phyloP scores from a whole-genome alignment of 2,797 vertebrate genomes.

The Staurois parvus region DNA sequence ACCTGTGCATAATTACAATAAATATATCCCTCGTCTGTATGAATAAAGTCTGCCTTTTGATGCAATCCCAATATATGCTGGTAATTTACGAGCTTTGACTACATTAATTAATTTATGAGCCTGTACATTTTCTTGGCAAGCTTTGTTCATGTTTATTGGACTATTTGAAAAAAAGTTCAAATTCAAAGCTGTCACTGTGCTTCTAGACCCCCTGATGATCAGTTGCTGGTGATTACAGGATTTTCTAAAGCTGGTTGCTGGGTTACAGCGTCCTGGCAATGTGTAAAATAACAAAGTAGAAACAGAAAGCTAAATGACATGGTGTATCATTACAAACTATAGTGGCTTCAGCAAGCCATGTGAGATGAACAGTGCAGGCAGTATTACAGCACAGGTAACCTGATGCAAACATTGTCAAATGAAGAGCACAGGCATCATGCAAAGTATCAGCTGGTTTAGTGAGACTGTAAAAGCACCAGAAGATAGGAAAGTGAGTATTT shows the following conservation, averaged over 20 bases:
- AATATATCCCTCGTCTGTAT: too few species aligned
- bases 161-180: background rate
- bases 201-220: background rate
- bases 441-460: background rate
- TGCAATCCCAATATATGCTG: too few species aligned
- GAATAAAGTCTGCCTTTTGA: too few species aligned
- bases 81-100: too few species aligned
- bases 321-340: slow-evolving; percentile 64
- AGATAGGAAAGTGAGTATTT: slow-evolving; percentile 13
- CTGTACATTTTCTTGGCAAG: too few species aligned
- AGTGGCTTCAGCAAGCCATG: slow-evolving; percentile 41
- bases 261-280: slow-evolving; percentile 59
- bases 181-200: background rate
- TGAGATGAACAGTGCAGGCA: slow-evolving; percentile 44
- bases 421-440: slow-evolving; percentile 38
- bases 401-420: slow-evolving; percentile 46
- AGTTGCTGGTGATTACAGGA: background rate
- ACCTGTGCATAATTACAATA: too few species aligned
- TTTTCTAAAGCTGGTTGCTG: slow-evolving; percentile 28
- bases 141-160: background rate
- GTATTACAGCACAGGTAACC: slow-evolving; percentile 59
- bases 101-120: too few species aligned
- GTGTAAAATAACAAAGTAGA: slow-evolving; percentile 48
- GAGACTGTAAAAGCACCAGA: background rate
- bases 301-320: slow-evolving; percentile 37